Percentiles rank a stretch among this genome's conserved stretches.
phyloP scores from a whole-genome alignment of 2,888 invertebrate genomes.

The Hirtodrosophila alboralis region DNA sequence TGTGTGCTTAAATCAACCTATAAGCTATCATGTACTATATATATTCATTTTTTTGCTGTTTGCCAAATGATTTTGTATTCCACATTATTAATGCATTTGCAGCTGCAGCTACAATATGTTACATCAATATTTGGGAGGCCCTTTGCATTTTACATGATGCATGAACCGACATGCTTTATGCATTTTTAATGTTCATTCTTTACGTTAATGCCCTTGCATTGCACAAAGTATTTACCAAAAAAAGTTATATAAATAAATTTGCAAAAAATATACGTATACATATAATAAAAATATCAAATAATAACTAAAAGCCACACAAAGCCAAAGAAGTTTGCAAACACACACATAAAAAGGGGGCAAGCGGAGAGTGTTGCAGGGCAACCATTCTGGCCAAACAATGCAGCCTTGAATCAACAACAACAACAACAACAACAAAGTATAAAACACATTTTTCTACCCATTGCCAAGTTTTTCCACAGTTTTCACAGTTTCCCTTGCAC shows the following conservation, averaged over 20 bases:
- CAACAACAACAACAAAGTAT: conserved; percentile 5
- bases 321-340: conserved; percentile 31
- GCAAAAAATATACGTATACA: conserved; percentile 18
- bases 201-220: too few species aligned
- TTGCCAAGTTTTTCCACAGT: conserved; percentile 23
- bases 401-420: conserved; percentile 47
- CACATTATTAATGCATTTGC: conserved; percentile 50
- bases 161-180: conserved; percentile 54
- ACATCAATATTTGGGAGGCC: conserved; percentile 37
- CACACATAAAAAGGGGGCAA: conserved; percentile 26
- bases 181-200: conserved; percentile 64
- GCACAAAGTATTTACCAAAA: neutral
- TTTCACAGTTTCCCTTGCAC: conserved; percentile 13
- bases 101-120: conserved; percentile 51
- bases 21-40: too few species aligned
- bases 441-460: conserved; percentile 13
- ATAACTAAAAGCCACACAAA: conserved; percentile 46
- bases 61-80: conserved; percentile 46
- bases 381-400: conserved; percentile 43
- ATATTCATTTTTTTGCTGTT: conserved; percentile 35
- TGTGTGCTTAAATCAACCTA: too few species aligned
- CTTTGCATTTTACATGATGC: conserved; percentile 39
- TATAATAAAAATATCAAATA: conserved; percentile 27
- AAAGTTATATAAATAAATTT: neutral
- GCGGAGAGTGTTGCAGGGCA: neutral